These are phyloP conservation scores for Ophion costatus DNA, from an alignment of 2,888 invertebrate species.

Conservation along the genomic window DNA sequence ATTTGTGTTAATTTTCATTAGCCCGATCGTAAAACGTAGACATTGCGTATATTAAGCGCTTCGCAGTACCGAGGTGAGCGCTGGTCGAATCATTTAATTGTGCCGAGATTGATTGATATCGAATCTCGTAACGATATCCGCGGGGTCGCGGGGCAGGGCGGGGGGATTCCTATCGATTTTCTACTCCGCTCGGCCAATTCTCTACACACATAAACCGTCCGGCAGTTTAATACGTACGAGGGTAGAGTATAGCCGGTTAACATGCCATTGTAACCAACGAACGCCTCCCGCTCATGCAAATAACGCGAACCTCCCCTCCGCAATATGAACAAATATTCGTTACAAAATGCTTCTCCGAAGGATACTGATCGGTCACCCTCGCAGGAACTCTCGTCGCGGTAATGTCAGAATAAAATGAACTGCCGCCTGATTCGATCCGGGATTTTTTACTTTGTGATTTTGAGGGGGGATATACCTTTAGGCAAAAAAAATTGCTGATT, in stretches of 20 bases:
- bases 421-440: neutral
- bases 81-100: slow-evolving; percentile 58
- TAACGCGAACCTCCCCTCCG: neutral
- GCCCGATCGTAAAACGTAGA: slow-evolving; percentile 57
- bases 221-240: slow-evolving; percentile 2
- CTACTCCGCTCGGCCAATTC: slow-evolving; percentile 29
- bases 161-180: slow-evolving; percentile 50
- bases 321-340: slow-evolving; percentile 2
- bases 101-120: slow-evolving; percentile 59
- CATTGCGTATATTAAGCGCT: slow-evolving; percentile 48
- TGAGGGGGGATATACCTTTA: too few relatives aligned
- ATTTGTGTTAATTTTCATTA: slow-evolving; percentile 61
- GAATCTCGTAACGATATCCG: slow-evolving; percentile 55
- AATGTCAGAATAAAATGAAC: neutral
- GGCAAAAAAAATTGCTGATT: too few relatives aligned
- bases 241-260: slow-evolving; percentile 29
- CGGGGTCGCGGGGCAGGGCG: neutral
- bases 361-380: neutral
- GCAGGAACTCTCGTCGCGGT: neutral
- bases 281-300: slow-evolving; percentile 33
- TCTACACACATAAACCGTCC: neutral
- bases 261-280: slow-evolving; percentile 44
- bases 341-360: slow-evolving; percentile 31
- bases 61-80: slow-evolving; percentile 48
- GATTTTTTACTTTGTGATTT: too few relatives aligned